These are phyloP conservation scores for Alectura lathami DNA, from an alignment of 2,113 vertebrate species.

Conservation along the genomic window DNA sequence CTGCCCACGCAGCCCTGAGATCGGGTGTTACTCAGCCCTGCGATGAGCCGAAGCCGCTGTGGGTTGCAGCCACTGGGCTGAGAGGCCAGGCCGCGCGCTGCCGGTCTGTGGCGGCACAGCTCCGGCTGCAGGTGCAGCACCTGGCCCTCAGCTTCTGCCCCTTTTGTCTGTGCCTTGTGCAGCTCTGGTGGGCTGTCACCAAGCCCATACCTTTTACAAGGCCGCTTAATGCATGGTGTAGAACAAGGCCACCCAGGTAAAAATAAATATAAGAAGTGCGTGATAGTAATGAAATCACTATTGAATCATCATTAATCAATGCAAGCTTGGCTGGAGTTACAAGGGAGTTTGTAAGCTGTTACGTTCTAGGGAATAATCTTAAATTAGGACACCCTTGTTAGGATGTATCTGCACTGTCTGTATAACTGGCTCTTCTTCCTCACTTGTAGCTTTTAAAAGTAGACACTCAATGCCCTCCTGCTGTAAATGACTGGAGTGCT, in stretches of 20 bases:
- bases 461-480: neutral
- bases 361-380: neutral
- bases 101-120: neutral
- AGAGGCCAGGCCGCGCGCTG: accelerated
- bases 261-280: neutral
- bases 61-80: neutral
- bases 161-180: neutral
- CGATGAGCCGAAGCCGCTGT: neutral
- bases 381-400: neutral
- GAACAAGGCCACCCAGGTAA: neutral
- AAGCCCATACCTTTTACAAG: neutral
- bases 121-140: too few relatives aligned
- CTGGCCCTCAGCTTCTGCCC: neutral
- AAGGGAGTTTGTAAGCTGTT: neutral
- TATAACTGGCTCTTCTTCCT: neutral
- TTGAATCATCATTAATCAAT: neutral
- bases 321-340: neutral
- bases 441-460: neutral
- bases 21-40: neutral
- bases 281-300: neutral
- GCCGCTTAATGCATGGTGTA: neutral
- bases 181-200: neutral
- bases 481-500: neutral
- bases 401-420: neutral
- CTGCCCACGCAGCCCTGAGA: neutral